Evolutionary conservation across 2,888 invertebrate species (phyloP), one percentile per base, ranked within the genome.

Genomic region (Venustoraphidia nigricollis): DNA sequence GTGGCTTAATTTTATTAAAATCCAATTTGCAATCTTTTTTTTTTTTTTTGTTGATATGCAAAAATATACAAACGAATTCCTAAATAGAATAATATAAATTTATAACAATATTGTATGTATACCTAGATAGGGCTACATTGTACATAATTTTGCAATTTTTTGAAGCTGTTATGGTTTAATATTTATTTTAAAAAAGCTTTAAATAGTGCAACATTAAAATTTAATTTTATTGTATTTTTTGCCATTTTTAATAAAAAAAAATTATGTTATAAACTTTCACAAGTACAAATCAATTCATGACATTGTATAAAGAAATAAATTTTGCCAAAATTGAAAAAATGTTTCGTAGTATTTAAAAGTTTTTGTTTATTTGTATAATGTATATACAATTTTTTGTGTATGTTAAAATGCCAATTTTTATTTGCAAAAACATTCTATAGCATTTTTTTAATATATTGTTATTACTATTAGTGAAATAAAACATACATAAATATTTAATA

Each of bases 61-160:
- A 27, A 27, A 27, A 27, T 27, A 27, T 27, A 27, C 27, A 27
- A 27, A 27, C 27, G 6, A 27, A 27, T 27, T 27, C 27, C 27
- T 27, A 27, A 27, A 27, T 34, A 34, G 27, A 44, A 44, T 10
- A 27, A 27, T 27, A 27, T 27, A 27, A 27, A 27, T 27, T 27
- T 27, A 27, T 27, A 27, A 27, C 27, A 27, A 27, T 27, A 27
- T 27, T 27, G n/a, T 17, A 36, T 36, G 13, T 44, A 17, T 44
- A n/a, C n/a, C n/a, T n/a, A 43, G 39, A 41, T 36, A 46, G 9
- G 35, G 41, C 37, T 41, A 35, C 36, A 47, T 36, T 41, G 47
- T 44, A 43, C 44, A 47, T 36, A 42, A 40, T 13, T 47, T 47
- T 47, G 37, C 17, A 34, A 47, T 47, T 42, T 47, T 47, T 47